Base-by-base conservation (phyloP, 2,113 vertebrate species). In the Colistium nudipinnis region DNA sequence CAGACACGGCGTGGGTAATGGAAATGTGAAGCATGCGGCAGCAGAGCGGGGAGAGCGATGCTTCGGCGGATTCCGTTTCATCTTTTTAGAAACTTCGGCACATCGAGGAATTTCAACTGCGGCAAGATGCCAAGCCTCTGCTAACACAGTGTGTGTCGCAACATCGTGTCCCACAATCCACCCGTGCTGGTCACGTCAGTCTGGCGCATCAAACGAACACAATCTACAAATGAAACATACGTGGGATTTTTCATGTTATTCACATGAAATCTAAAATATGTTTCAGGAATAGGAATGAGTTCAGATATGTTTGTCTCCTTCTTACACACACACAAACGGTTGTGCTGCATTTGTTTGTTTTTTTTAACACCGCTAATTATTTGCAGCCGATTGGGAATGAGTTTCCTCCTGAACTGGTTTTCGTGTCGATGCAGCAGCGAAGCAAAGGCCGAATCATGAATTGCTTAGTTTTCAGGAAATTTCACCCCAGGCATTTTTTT, bases 1-100 rank as follows among this genome's bases (percentile, higher is more conserved):
- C 35, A 72, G 53, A 16, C 20, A 27, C 27, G 54, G 28, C 54
- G 51, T 74, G 54, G 41, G 33, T 31, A 68, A 78, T 47, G 14
- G n/a, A 67, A 70, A 52, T 52, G 38, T 62, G 49, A 75, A 64
- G 51, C 16, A 6, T 48, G 7, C 27, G 39, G 36, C 35, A 55
- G 48, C 53, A 69, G 24, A 47, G 6, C 8, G 13, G 30, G 4
- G 24, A 67, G 51, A 44, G 24, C 25, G 19, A 30, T 20, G 59
- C 47, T 31, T 44, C 28, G 38, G 48, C 11, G 24, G 24, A 63
- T 57, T 25, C 19, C 13, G 7, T 33, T 62, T 65, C 7, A 51
- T 41, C 7, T 48, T 61, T 60, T 45, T 30, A 64, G 52, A 53
- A 17, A 49, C 17, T 28, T 60, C 14, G 27, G 25, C 24, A 71